Evolutionary conservation across 2,797 vertebrate species (phyloP).

Genomic region (Pipistrellus pipistrellus): DNA sequence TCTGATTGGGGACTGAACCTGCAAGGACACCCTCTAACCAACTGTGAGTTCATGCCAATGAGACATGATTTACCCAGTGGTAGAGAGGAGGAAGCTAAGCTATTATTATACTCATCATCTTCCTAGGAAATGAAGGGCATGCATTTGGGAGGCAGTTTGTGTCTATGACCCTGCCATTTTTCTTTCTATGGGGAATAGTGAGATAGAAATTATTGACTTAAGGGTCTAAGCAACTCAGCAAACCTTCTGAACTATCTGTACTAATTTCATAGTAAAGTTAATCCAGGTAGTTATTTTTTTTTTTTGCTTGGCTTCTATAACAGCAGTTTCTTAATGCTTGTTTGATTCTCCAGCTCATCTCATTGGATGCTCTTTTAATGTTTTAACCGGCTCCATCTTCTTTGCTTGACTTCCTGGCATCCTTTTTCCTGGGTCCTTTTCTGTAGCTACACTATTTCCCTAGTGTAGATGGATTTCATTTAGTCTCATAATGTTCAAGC

Average conservation of each 20-base stretch:
- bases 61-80: background rate
- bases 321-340: background rate
- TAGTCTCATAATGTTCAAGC: background rate
- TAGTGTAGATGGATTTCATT: constrained; percentile 40
- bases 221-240: background rate
- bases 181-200: constrained; percentile 3
- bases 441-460: background rate
- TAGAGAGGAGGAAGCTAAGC: background rate
- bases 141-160: background rate
- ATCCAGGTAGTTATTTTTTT: background rate
- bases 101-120: background rate
- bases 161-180: background rate
- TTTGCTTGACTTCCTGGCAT: background rate
- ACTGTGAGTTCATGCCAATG: background rate
- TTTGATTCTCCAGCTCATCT: background rate
- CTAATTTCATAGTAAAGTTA: constrained; percentile 46
- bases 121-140: background rate
- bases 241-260: background rate
- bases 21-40: background rate
- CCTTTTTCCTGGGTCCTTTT: background rate
- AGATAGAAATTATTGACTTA: constrained; percentile 24
- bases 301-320: background rate
- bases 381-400: background rate
- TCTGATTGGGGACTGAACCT: background rate
- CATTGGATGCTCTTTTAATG: background rate